Evolutionary conservation across 2,797 vertebrate species (phyloP).

Genomic region (Sandelia bainsii): DNA sequence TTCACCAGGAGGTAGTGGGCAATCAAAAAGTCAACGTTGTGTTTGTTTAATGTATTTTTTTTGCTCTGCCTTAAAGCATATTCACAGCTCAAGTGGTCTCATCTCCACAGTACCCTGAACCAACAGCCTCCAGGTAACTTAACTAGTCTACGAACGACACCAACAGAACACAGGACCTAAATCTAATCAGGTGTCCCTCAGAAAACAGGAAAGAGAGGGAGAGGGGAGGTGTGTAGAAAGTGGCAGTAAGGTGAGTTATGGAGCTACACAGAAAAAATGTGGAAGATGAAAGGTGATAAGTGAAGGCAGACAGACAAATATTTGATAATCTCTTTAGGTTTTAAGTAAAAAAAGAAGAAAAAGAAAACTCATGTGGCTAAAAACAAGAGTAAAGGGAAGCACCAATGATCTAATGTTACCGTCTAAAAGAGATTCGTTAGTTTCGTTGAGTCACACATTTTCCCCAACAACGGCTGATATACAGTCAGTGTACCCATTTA

Average conservation of each 20-base stretch:
- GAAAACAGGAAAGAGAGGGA: constrained; percentile 41
- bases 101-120: constrained; percentile 49
- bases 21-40: constrained; percentile 46
- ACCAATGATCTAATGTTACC: constrained; percentile 82
- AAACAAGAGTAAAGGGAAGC: constrained; percentile 82
- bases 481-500: constrained; percentile 35
- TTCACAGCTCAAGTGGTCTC: constrained; percentile 79
- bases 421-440: constrained; percentile 64
- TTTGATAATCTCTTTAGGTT: constrained; percentile 59
- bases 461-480: constrained; percentile 44
- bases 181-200: constrained; percentile 46
- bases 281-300: constrained; percentile 54
- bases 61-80: constrained; percentile 68
- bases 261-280: constrained; percentile 54
- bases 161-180: constrained; percentile 71
- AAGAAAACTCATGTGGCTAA: constrained; percentile 55
- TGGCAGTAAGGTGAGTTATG: constrained; percentile 65
- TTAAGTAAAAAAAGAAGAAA: constrained; percentile 59
- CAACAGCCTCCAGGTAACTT: constrained; percentile 51
- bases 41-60: constrained; percentile 60
- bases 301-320: constrained; percentile 54
- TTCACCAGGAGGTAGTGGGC: constrained; percentile 70
- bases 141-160: constrained; percentile 64
- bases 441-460: constrained; percentile 44
- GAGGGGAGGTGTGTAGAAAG: constrained; percentile 54